Evolutionary conservation across 2,113 vertebrate genomes (phyloP).

Genomic region (Podilymbus podiceps): DNA sequence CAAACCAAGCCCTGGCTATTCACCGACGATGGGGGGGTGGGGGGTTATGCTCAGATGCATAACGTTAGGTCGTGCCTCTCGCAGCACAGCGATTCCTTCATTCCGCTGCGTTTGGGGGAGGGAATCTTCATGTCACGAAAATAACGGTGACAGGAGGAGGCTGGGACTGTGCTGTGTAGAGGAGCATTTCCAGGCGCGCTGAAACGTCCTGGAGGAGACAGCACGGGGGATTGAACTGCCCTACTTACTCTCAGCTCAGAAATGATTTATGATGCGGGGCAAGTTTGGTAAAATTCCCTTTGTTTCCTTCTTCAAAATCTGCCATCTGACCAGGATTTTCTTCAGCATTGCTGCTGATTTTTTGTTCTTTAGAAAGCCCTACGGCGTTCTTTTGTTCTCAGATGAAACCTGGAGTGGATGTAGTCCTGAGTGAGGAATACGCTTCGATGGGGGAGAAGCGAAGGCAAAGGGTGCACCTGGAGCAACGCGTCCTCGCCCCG

Average conservation of each 20-base stretch:
- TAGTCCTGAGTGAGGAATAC: neutral
- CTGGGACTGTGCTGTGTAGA: neutral
- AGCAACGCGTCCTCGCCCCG: neutral
- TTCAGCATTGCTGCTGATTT: neutral
- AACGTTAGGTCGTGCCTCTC: rapidly evolving
- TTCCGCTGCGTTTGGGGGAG: neutral
- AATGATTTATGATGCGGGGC: neutral
- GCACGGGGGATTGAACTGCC: neutral
- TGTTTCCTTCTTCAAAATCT: neutral
- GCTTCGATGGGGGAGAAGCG: neutral
- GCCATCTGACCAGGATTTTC: neutral
- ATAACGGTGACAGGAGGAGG: neutral
- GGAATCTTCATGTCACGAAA: neutral
- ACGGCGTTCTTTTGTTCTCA: neutral
- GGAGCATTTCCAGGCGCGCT: neutral
- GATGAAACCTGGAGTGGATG: neutral
- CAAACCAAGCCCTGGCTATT: neutral
- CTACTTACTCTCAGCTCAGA: neutral
- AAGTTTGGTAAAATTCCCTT: neutral
- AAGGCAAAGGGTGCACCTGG: neutral
- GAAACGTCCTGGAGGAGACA: neutral
- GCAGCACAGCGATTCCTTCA: neutral
- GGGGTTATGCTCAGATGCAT: rapidly evolving
- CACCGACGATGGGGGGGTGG: neutral
- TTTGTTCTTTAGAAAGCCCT: neutral